Base-by-base conservation (phyloP, 2,113 vertebrate species). In the Pseudopipra pipra region DNA sequence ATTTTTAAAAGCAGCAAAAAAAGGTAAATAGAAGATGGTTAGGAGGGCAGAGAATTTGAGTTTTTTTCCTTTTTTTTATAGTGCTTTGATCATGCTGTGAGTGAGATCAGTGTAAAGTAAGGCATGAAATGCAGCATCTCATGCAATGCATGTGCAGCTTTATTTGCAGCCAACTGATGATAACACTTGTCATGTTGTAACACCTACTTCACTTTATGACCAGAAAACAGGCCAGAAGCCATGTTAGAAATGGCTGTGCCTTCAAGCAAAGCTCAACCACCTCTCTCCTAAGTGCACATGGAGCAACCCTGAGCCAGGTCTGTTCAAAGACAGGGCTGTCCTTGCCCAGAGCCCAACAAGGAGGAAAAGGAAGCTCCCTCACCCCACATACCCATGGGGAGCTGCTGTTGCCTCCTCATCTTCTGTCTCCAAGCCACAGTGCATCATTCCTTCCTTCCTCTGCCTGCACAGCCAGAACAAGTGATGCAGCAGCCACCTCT, bases 401-500 rank as follows among this genome's bases (percentile, higher is more conserved):
- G 51, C 55, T 56, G 49, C 41, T 51, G 19, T 65, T 93, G 25
- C 70, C 77, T 90, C 62, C 68, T 39, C 24, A 43, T 46, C 55
- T 80, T 66, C 71, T 54, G 20, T 27, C 58, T 47, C 28, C 67
- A 54, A 39, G 55, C 28, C 79, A 44, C 25, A 12, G 17, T 3
- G 10, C 66, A 83, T 33, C 67, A 68, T 83, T 88, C 63, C 75
- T 75, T 8, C 3, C n/a, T 56, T 49, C 74, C 39, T 35, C 77
- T 54, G 71, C 43, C 74, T 46, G 5, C 1, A 4, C n/a, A 54
- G 56, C 37, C 61, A 51, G 30, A 2, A 5, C 28, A 33, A 70
- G 35, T 0, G 0, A 22, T 1, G 9, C 12, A 73, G 52, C 59
- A 68, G 39, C 24, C 7, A 5, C 21, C 54, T 59, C 54, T 15